Evolutionary conservation across 1,140 invertebrate genomes (phyloP), one percentile per base, ranked within the genome.

Genomic region (Ptiloglossa arizonensis): DNA sequence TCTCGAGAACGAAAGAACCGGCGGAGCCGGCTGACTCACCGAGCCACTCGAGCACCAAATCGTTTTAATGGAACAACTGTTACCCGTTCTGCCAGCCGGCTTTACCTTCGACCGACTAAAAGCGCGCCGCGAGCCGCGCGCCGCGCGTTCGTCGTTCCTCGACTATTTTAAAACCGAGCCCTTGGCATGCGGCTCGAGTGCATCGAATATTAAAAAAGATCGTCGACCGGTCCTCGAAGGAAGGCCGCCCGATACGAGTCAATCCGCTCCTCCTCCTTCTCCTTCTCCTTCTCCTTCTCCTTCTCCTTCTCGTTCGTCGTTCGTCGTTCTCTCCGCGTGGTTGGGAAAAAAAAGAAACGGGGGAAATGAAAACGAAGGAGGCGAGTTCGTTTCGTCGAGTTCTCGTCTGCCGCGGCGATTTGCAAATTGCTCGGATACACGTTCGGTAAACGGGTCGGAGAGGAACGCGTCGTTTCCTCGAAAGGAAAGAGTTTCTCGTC

Each of bases 11-110:
- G 79, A 79, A 80, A 80, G 81, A 86, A 73, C 77, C 71, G 72
- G 69, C 81, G 74, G 82, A 86, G 73, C 83, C 81, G 67, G 87
- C 87, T 91, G 90, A 91, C 87, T 90, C 90, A 89, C 85, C 86
- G 77, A 76, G 79, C 77, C 81, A 85, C 85, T 83, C 86, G 86
- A 89, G 88, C 82, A 86, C 83, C 87, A 90, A 89, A 90, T 89
- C 90, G 86, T 87, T 91, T 90, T 91, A 91, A 90, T 89, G 88
- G 89, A 91, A 91, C 89, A 91, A 91, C 90, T 91, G 90, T 91
- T 91, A 90, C 89, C 81, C 82, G 78, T 77, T 84, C 60, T 56
- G 68, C 32, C 82, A 79, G 52, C 5, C 17, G 29, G 68, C 74
- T 76, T 56, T 80, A 82, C 81, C 82, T 77, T 68, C 63, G 70